Evolutionary conservation across 2,888 invertebrate species (phyloP).

Genomic region (Leucania comma): DNA sequence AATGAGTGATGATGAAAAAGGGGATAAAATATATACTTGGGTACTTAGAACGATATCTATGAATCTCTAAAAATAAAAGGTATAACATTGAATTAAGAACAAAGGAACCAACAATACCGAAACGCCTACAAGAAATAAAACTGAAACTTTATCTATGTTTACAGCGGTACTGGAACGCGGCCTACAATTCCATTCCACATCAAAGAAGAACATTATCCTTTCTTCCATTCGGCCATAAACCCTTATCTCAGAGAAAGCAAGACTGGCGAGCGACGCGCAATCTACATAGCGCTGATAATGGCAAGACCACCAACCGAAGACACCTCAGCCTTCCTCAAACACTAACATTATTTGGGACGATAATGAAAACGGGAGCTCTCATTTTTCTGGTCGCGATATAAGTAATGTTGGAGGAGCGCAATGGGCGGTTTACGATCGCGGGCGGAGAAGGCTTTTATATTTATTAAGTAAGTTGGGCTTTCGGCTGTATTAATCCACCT

Average conservation of each 20-base stretch:
- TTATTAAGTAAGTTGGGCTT: constrained; percentile 91
- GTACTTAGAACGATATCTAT: background rate
- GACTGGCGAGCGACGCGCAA: constrained; percentile 84
- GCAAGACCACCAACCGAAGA: constrained; percentile 77
- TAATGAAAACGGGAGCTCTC: constrained; percentile 83
- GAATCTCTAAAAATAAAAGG: background rate
- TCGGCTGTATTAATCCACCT: constrained; percentile 90
- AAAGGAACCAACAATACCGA: constrained; percentile 59
- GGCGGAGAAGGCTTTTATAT: constrained; percentile 91
- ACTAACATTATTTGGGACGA: constrained; percentile 64
- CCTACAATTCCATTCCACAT: constrained; percentile 83
- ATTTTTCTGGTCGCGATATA: constrained; percentile 81
- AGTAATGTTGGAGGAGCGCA: constrained; percentile 88
- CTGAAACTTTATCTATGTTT: constrained; percentile 80
- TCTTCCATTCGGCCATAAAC: constrained; percentile 86
- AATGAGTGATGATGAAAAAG: too few species aligned
- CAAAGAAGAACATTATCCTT: constrained; percentile 89
- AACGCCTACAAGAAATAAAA: constrained; percentile 69
- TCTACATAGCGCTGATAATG: constrained; percentile 90
- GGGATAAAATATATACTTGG: too few species aligned
- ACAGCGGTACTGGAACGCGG: constrained; percentile 79
- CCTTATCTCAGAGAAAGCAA: constrained; percentile 89
- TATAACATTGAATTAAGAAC: constrained; percentile 25
- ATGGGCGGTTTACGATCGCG: constrained; percentile 88
- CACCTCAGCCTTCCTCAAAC: constrained; percentile 71